Base-by-base conservation (phyloP, 2,113 vertebrate genomes). In the Amphiprion percula region DNA sequence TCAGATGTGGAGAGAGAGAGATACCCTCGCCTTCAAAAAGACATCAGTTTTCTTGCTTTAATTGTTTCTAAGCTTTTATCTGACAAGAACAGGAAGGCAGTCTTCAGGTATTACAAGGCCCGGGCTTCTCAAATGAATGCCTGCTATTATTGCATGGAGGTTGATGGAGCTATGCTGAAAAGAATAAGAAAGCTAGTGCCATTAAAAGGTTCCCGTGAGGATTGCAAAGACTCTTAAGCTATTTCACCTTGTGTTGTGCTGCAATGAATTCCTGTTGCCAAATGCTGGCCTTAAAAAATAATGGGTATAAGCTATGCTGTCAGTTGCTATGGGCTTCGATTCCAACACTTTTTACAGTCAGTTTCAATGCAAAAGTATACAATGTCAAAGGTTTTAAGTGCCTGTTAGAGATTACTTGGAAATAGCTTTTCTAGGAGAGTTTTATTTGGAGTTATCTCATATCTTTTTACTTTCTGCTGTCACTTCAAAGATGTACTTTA, bases 131-230 rank as follows among this genome's bases (percentile, higher is more conserved):
- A 44, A 73, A 75, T 66, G 12, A 59, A 66, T 65, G 52, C 44
- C 74, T 62, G 7, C 52, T 41, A 23, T 75, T 74, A 21, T 3
- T 12, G 33, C 50, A 55, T 28, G 24, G 53, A 79, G 33, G 53
- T 33, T 58, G 44, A 23, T 6, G 7, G 30, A 9, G 33, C 33
- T 10, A 37, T 10, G 53, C 41, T 53, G 64, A 55, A 44, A n/a
- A 53, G 63, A 74, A 58, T 33, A 33, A 74, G 56, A 63, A 76
- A 62, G 50, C 37, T 0, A 52, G 26, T 50, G 54, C 79, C 46
- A 10, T 72, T 71, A 76, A 76, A 23, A 67, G 28, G 37, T 49
- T 77, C 61, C 12, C 24, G 26, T 56, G 44, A 70, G 73, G 33
- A 17, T 12, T 17, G 9, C 41, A 68, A 50, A 44, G 41, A 15